Evolutionary conservation across 2,888 invertebrate species (phyloP).

Genomic region (Petrophora chlorosata): DNA sequence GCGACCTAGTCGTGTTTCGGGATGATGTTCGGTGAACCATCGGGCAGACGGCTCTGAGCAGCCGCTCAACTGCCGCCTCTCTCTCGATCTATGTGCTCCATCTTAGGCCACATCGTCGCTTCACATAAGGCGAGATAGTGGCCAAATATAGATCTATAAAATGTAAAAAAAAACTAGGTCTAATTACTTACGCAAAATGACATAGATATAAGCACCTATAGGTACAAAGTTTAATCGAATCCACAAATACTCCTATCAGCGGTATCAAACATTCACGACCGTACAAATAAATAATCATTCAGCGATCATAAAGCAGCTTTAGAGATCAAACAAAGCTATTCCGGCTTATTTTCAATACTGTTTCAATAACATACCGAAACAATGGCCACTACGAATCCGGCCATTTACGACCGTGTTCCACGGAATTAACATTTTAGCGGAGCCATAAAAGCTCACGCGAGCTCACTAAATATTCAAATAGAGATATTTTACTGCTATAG

Average conservation of each 20-base stretch:
- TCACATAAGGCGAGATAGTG: no score
- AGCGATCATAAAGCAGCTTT: conserved; percentile 38
- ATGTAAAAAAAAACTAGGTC: no score
- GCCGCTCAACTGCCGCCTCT: no score
- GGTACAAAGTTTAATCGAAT: background rate
- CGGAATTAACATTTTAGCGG: conserved; percentile 70
- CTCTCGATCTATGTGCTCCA: no score
- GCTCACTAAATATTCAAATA: conserved; percentile 60
- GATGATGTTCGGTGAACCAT: no score
- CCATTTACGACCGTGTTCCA: conserved; percentile 68
- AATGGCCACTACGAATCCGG: conserved; percentile 57
- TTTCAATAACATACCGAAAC: conserved; percentile 61
- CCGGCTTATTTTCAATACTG: conserved; percentile 58
- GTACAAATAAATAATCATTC: conserved; percentile 27
- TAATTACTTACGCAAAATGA: conserved; percentile 11
- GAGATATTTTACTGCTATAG: conserved; percentile 54
- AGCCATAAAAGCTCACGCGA: conserved; percentile 68
- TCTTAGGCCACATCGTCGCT: no score
- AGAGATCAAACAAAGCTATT: conserved; percentile 54
- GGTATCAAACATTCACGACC: conserved; percentile 31
- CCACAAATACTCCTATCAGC: conserved; percentile 9
- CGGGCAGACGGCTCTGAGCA: no score
- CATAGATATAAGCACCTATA: background rate
- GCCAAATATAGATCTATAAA: no score
- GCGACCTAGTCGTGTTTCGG: no score